Percentiles rank a stretch among this genome's conserved stretches.
Evolutionary conservation across 2,113 vertebrate species (phyloP).

Genomic region (Pholis gunnellus): DNA sequence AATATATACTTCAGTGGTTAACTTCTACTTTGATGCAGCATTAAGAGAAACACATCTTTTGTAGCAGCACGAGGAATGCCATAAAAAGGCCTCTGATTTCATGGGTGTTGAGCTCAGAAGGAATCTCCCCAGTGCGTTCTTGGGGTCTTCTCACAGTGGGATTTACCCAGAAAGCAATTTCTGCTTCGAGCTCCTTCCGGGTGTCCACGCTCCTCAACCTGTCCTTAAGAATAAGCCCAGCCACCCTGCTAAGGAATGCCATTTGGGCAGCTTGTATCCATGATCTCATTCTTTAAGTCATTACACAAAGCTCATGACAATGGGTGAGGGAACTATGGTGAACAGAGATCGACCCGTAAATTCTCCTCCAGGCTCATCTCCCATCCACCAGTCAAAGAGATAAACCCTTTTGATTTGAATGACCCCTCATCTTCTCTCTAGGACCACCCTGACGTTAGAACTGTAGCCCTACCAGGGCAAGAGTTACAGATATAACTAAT

Average conservation of each 20-base stretch:
- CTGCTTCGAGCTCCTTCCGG: background rate
- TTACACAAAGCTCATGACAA: too few species aligned
- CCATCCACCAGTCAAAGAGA: too few species aligned
- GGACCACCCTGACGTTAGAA: too few species aligned
- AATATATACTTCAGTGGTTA: background rate
- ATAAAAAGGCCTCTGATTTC: background rate
- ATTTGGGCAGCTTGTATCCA: background rate
- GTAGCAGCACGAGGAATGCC: background rate
- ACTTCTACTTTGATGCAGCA: background rate
- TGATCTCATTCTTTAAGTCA: background rate
- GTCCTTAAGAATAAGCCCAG: background rate
- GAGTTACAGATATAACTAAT: too few species aligned
- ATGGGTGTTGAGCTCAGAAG: background rate
- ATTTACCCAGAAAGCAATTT: background rate
- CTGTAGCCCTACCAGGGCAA: too few species aligned
- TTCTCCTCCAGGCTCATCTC: too few species aligned
- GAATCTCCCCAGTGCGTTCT: background rate
- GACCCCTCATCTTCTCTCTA: too few species aligned
- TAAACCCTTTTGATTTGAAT: too few species aligned
- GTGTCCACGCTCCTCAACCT: background rate
- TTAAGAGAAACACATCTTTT: background rate
- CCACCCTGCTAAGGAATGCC: background rate
- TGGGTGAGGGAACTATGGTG: too few species aligned
- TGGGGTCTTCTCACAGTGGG: too few species aligned
- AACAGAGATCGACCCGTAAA: too few species aligned